Conservation (phyloP, 2,113 vertebrate species). For the Ceyx melanurus region DNA sequence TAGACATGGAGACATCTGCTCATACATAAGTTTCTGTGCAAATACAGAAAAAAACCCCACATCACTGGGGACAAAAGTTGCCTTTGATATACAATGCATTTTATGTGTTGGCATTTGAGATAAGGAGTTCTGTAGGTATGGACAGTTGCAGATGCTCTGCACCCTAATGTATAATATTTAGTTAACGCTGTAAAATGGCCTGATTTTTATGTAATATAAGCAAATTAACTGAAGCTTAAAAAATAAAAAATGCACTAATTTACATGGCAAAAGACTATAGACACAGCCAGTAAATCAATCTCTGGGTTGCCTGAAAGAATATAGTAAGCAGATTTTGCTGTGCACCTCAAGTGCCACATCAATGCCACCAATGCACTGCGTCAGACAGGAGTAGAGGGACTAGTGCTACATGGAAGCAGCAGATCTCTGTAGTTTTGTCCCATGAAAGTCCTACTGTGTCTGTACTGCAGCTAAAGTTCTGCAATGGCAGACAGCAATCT, state of each 20-base stretch:
- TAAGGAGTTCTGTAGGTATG: neutral
- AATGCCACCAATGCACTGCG: neutral
- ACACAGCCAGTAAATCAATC: neutral
- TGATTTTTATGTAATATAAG: neutral
- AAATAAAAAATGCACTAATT: neutral
- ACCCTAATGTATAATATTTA: neutral
- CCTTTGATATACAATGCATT: neutral
- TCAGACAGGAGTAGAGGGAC: neutral
- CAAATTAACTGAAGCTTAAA: neutral
- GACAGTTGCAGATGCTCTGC: neutral
- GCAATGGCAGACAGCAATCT: neutral
- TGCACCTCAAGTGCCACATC: neutral
- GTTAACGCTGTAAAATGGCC: neutral
- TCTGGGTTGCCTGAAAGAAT: neutral
- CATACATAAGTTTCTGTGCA: neutral
- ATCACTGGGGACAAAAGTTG: rapidly evolving
- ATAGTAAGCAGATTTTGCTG: neutral
- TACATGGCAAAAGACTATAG: neutral
- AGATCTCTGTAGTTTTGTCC: neutral
- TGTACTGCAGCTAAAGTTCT: neutral
- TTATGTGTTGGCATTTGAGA: neutral
- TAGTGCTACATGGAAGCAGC: neutral
- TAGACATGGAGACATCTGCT: neutral
- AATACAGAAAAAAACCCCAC: neutral
- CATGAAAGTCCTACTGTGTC: neutral